Evolutionary conservation across 2,888 invertebrate species (phyloP).

Genomic region (Magallana nippona): DNA sequence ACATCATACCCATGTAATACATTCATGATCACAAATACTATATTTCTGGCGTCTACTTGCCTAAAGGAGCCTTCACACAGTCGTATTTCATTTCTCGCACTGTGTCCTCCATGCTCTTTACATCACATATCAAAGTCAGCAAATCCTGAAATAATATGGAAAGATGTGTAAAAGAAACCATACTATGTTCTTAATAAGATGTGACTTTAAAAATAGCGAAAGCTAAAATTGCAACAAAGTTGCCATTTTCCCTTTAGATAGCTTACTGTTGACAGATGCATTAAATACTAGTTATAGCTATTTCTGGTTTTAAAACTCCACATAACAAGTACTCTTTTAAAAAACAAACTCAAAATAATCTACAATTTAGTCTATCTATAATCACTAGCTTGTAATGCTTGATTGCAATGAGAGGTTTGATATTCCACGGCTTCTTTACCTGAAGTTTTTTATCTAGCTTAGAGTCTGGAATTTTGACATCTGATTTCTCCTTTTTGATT

Average conservation of each 20-base stretch:
- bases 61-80: conserved; percentile 81
- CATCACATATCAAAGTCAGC: conserved; percentile 81
- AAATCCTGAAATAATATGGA: conserved; percentile 73
- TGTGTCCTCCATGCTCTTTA: conserved; percentile 81
- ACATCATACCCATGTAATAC: too few species aligned
- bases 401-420: not conserved
- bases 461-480: conserved; percentile 74
- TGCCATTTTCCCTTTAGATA: too few species aligned
- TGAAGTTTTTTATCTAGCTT: conserved; percentile 77
- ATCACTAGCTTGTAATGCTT: not conserved
- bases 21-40: too few species aligned
- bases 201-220: not conserved
- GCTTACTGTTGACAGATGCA: too few species aligned
- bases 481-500: conserved; percentile 60
- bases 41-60: conserved; percentile 62
- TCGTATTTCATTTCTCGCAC: conserved; percentile 82
- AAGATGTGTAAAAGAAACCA: not conserved
- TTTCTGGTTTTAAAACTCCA: too few species aligned
- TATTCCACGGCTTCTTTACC: conserved; percentile 54
- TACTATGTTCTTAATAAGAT: not conserved
- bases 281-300: too few species aligned
- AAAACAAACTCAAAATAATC: not conserved
- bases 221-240: too few species aligned
- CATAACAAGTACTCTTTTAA: not conserved
- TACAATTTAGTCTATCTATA: too few species aligned